Percentiles rank a stretch among this genome's conserved stretches.
Evolutionary conservation across 2,113 vertebrate species (phyloP).

Genomic region (Genyomyrus donnyi): DNA sequence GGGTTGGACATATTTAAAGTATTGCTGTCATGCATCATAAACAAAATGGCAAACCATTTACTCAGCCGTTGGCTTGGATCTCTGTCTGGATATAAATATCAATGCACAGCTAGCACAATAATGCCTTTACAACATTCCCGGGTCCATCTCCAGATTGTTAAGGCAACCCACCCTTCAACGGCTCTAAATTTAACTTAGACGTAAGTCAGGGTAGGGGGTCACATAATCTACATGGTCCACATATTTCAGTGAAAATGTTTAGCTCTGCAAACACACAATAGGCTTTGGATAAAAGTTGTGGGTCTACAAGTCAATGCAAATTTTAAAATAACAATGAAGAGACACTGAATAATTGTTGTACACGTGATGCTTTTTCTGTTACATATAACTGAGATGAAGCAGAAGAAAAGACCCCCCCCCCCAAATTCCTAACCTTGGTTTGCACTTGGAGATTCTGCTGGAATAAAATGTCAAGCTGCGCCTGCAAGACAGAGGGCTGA

Average conservation of each 20-base stretch:
- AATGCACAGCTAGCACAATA: background rate
- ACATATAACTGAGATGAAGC: background rate
- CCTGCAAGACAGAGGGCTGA: background rate
- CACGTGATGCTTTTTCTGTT: background rate
- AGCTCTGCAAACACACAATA: background rate
- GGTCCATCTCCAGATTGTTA: constrained; percentile 21
- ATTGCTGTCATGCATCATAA: constrained; percentile 3
- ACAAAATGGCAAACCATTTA: background rate
- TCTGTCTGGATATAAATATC: background rate
- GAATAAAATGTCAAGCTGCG: background rate
- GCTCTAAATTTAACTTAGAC: background rate
- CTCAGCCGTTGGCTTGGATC: background rate
- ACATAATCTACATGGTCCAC: background rate
- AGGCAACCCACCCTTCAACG: background rate
- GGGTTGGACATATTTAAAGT: background rate
- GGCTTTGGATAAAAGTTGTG: background rate
- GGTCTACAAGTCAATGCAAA: background rate
- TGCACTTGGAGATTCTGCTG: background rate
- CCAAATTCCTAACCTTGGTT: background rate
- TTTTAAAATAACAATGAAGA: background rate
- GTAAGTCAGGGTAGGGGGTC: background rate
- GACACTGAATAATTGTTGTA: background rate
- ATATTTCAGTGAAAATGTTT: background rate
- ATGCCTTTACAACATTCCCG: background rate
- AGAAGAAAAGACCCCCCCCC: background rate